phyloP scores from a whole-genome alignment of 2,888 invertebrate genomes.

The Sesamia inferens region DNA sequence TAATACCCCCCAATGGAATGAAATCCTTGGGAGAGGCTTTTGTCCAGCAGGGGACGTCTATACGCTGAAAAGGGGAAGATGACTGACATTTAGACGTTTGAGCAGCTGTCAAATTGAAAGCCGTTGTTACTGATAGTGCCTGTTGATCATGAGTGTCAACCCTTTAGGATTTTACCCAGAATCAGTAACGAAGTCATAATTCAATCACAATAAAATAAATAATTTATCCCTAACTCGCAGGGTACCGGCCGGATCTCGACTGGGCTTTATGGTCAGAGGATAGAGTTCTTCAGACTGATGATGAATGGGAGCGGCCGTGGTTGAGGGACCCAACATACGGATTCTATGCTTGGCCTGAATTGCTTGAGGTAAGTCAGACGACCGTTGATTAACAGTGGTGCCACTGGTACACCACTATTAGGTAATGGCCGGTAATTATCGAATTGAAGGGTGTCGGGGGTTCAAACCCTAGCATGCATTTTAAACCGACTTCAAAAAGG shows the following conservation, averaged over 20 bases:
- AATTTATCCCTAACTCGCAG: conserved; percentile 68
- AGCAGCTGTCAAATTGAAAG: not conserved
- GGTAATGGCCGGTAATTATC: not conserved
- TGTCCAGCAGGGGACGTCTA: too few relatives aligned
- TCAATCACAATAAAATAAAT: not conserved
- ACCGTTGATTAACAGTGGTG: not conserved
- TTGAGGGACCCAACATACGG: conserved; percentile 93
- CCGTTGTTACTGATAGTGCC: not conserved
- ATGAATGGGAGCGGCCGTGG: conserved; percentile 93
- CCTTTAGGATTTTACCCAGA: not conserved
- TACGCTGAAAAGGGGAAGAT: too few relatives aligned
- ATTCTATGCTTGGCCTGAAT: conserved; percentile 89
- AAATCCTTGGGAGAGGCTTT: too few relatives aligned
- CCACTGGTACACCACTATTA: not conserved
- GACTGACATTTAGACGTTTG: not conserved
- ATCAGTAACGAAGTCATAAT: not conserved
- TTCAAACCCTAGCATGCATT: not conserved
- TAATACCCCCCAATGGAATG: too few relatives aligned
- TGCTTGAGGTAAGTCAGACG: conserved; percentile 84
- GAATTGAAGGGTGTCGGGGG: not conserved
- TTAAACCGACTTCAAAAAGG: too few relatives aligned
- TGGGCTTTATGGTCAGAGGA: conserved; percentile 93
- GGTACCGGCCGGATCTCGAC: conserved; percentile 92
- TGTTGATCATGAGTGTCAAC: not conserved
- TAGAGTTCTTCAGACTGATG: conserved; percentile 90